Conservation (phyloP, 2,888 invertebrate species). For the Scrobipalpa costella region DNA sequence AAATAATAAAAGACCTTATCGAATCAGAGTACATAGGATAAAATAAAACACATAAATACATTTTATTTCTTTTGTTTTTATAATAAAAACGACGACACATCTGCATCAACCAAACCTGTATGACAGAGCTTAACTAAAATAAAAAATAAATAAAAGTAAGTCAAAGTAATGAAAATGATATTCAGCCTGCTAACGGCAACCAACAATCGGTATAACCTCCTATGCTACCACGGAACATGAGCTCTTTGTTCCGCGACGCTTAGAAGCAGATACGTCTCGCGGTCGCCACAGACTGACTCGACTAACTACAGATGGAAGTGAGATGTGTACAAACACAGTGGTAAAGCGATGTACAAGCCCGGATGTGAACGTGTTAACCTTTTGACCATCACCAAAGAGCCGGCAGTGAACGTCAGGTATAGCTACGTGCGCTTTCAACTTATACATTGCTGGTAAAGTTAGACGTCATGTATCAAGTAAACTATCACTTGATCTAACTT, state of each 20-base stretch:
- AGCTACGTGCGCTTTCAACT: background rate
- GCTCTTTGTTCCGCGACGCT: conserved; percentile 73
- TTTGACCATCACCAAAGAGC: conserved; percentile 68
- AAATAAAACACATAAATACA: conserved; percentile 16
- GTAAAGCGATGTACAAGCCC: conserved; percentile 64
- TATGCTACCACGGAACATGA: conserved; percentile 70
- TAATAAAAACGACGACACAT: background rate
- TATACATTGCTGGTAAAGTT: background rate
- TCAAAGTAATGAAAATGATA: conserved; percentile 42
- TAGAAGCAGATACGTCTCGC: conserved; percentile 49
- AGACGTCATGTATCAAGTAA: background rate
- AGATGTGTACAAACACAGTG: conserved; percentile 49
- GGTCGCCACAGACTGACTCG: conserved; percentile 43
- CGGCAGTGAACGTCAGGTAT: conserved; percentile 8
- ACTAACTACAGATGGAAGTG: conserved; percentile 45
- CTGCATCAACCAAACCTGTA: conserved; percentile 8
- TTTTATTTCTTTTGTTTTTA: background rate
- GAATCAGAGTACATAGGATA: conserved; percentile 19
- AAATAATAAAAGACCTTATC: conserved; percentile 7
- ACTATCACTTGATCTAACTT: no score
- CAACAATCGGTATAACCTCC: conserved; percentile 47
- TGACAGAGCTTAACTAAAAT: conserved; percentile 1
- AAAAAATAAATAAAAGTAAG: conserved; percentile 40
- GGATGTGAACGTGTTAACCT: conserved; percentile 78
- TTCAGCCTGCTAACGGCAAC: conserved; percentile 40